A percentile compares a stretch with the other conserved stretches of the same genome.
Conservation (phyloP, 2,113 vertebrate genomes). For the Marmota flaviventris region DNA sequence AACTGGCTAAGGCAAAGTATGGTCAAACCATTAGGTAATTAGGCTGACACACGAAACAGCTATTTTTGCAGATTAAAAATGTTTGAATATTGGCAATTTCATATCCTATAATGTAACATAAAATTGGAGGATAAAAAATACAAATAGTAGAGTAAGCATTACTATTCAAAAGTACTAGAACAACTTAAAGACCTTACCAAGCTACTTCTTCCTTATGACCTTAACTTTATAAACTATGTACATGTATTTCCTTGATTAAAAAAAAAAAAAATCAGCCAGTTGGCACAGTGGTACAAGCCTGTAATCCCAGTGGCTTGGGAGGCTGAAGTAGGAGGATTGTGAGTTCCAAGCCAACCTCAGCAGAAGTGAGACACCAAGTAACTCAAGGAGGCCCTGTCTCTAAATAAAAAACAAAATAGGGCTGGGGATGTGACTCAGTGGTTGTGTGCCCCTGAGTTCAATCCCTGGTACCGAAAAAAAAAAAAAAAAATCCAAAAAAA, state of each 20-base stretch:
- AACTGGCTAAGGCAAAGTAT: neutral
- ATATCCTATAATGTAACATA: neutral
- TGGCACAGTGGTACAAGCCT: no score
- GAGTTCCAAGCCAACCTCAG: no score
- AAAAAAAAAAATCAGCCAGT: no score
- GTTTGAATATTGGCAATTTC: neutral
- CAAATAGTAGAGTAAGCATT: neutral
- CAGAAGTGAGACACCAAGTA: no score
- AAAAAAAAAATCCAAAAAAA: no score
- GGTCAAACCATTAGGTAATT: constrained; percentile 29
- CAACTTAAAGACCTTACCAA: neutral
- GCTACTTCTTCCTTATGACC: constrained; percentile 39
- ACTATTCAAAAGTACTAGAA: constrained; percentile 20
- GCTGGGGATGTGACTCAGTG: no score
- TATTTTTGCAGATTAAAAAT: constrained; percentile 52
- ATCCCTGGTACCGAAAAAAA: no score
- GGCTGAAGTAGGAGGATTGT: no score
- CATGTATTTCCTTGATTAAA: neutral
- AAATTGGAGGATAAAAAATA: neutral
- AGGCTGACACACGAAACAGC: neutral
- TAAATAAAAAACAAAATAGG: no score
- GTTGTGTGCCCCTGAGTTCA: no score
- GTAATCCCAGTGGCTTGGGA: no score
- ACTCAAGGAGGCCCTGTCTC: no score
- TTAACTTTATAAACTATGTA: constrained; percentile 43